Base-by-base conservation (phyloP, 2,113 vertebrate genomes). In the Seriola dumerili region DNA sequence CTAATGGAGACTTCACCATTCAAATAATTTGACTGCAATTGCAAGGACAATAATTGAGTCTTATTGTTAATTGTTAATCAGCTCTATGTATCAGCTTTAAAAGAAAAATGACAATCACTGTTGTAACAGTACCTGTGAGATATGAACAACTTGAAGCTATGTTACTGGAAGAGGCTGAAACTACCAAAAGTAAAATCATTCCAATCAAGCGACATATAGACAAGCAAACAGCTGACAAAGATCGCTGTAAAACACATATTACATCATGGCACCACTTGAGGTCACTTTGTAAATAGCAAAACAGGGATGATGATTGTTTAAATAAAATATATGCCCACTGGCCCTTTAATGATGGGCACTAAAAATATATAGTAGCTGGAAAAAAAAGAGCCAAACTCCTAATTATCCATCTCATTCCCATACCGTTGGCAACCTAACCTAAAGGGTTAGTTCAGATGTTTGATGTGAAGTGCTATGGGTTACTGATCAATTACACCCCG, bases 261-360 rank as follows among this genome's bases (percentile, higher is more conserved):
- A 72, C 80, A 83, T 83, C 83, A 80, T 14, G 3, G 57, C 21
- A 36, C 55, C 52, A 14, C 34, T 68, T 13, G 48, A 61, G 29
- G 29, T 25, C 42, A 48, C 38, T 29, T 29, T 29, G 29, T 29
- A 29, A 29, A 2, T 19, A 80, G 40, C 29, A n/a, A 76, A 75
- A 66, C 17, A 78, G 16, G 8, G 17, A n/a, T 52, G 57, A 63
- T 2, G 29, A 79, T 46, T 72, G 36, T 34, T 34, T 9, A 59
- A 64, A 34, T 42, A 42, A 44, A 72, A 44, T 4, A 8, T 17
- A n/a, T 29, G 3, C 29, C 21, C 54, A 59, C 25, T 13, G 9
- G 13, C 78, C 9, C 48, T 19, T 21, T 52, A 67, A 67, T 73
- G 16, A 65, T 59, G 17, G 2, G 10, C 48, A 57, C 58, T 55